These are phyloP conservation scores for Rhagologus leucostigma DNA, from an alignment of 2,113 vertebrate species.

Conservation along the genomic window DNA sequence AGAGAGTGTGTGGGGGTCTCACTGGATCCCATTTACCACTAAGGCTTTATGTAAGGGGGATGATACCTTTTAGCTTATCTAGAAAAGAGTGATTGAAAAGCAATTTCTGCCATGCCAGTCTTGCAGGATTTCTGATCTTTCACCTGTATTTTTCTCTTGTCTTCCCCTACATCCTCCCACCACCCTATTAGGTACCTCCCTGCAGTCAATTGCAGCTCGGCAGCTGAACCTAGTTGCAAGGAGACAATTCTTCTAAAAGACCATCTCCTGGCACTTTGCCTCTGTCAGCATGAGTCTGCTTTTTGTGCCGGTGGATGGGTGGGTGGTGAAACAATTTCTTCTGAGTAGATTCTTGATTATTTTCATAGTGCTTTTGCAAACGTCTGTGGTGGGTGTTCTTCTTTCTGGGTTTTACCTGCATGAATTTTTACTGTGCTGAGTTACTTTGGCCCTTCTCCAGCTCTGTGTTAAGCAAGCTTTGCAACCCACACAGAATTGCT, in stretches of 20 bases:
- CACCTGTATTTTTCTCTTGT: not conserved
- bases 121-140: constrained; percentile 1
- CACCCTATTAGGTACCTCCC: not conserved
- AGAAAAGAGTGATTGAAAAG: not conserved
- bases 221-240: not conserved
- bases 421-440: not conserved
- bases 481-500: not conserved
- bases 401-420: not conserved
- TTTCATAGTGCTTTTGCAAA: not conserved
- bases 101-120: not conserved
- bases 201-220: not conserved
- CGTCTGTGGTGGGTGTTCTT: not conserved
- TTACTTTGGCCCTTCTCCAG: not conserved
- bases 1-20: not conserved
- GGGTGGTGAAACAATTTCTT: not conserved
- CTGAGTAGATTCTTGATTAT: not conserved
- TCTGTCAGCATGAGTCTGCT: not conserved
- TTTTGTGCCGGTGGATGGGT: not conserved
- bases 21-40: not conserved
- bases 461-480: not conserved
- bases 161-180: not conserved
- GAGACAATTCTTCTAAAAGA: not conserved
- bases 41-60: not conserved
- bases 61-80: not conserved
- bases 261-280: not conserved